phyloP scores from a whole-genome alignment of 2,113 vertebrate genomes.

The Diadophis punctatus region DNA sequence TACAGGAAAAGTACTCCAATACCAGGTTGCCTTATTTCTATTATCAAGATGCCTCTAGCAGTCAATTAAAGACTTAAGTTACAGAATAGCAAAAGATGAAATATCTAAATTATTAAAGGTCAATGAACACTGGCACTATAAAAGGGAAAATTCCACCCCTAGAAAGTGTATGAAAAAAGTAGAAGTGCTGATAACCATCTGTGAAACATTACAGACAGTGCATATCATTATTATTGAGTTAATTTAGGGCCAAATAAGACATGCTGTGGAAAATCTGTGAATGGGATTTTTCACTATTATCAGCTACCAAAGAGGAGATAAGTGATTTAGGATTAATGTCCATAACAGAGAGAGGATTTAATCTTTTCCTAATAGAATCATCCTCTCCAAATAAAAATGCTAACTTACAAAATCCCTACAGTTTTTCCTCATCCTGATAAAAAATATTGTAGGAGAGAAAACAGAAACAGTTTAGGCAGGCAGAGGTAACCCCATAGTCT shows the following conservation, averaged over 20 bases:
- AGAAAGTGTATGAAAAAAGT: not conserved
- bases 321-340: not conserved
- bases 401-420: not conserved
- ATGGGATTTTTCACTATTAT: not conserved
- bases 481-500: not conserved
- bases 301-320: not conserved
- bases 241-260: not conserved
- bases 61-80: slow-evolving; percentile 21
- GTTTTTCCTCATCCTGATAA: not conserved
- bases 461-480: not conserved
- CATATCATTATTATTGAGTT: not conserved
- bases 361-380: not conserved
- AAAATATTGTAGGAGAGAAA: not conserved
- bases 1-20: slow-evolving; percentile 29
- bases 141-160: not conserved
- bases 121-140: not conserved
- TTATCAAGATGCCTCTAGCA: slow-evolving; percentile 28
- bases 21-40: slow-evolving; percentile 26
- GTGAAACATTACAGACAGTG: not conserved
- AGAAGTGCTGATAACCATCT: not conserved
- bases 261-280: not conserved
- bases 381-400: not conserved
- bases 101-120: slow-evolving; percentile 37
- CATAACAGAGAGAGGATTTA: not conserved
- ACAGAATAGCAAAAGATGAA: slow-evolving; percentile 16